Evolutionary conservation across 2,888 invertebrate species (phyloP).

Genomic region (Trimorus sp.): DNA sequence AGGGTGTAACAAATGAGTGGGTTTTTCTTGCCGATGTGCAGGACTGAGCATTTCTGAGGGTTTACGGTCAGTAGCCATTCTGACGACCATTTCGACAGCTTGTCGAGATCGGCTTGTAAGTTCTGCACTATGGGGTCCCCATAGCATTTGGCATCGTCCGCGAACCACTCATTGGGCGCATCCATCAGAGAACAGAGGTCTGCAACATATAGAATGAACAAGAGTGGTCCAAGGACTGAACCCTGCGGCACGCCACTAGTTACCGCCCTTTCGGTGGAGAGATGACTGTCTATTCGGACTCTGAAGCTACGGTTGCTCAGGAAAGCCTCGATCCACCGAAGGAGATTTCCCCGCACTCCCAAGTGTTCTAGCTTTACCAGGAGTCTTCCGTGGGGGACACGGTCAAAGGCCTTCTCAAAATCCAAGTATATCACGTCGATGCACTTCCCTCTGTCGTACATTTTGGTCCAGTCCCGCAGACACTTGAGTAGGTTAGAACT

Average conservation of each 20-base stretch:
- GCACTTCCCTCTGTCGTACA: neutral
- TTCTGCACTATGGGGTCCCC: neutral
- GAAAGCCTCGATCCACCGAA: neutral
- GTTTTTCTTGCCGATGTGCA: too few species aligned
- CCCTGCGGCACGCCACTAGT: conserved; percentile 1
- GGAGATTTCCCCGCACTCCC: neutral
- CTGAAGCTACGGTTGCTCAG: neutral
- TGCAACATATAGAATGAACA: conserved; percentile 1
- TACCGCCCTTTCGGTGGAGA: neutral
- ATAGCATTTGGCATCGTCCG: neutral
- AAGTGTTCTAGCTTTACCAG: neutral
- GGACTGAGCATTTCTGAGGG: neutral
- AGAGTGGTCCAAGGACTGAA: neutral
- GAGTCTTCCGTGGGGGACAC: neutral
- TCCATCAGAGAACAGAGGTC: neutral
- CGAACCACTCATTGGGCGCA: neutral
- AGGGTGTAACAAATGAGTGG: neutral
- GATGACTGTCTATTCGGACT: neutral
- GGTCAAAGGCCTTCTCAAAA: neutral
- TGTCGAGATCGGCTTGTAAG: neutral
- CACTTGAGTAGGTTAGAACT: neutral
- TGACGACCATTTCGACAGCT: neutral
- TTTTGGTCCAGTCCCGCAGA: neutral
- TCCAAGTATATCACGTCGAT: neutral
- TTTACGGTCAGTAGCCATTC: conserved; percentile 1